Base-by-base conservation (phyloP, 2,797 vertebrate species). In the Rhinichthys osculus region DNA sequence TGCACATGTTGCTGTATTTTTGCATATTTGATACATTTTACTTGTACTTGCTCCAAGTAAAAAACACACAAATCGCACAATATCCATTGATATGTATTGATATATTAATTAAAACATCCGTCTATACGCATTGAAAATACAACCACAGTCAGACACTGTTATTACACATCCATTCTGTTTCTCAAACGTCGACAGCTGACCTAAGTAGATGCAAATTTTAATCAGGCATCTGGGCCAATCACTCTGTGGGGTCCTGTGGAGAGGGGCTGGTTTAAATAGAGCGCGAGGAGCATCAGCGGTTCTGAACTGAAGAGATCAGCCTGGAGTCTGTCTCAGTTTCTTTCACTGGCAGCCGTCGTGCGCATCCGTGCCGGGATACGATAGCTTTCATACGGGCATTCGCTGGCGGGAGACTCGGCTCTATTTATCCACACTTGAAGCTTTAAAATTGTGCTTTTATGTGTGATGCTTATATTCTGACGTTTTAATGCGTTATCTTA, bases 191-290 rank as follows among this genome's bases (percentile, higher is more conserved):
- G 91, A 92, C 90, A 87, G 86, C 82, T 82, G 85, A 87, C 33
- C 69, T 88, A 87, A 73, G 81, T 62, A 78, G 85, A 78, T 85
- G 82, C 88, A 89, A 85, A 91, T 91, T 87, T 88, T 86, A 91
- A 91, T 90, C 94, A 93, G 93, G 93, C 94, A 90, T 91, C 81
- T 88, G 85, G 89, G 90, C 66, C 91, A 86, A 90, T 42, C 82
- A 90, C 91, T 93, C 92, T 87, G 94, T 93, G 93, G 94, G 95
- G 92, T 92, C 94, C 89, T 14, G 90, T 92, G 93, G 93, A 91
- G 92, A 92, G 92, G 92, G 94, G 94, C 91, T 90, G 91, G 90
- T 95, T 95, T 95, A 95, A 95, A 94, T 85, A 85, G 70, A 94
- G 93, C 90, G 92, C 86, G 89, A 79, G 91, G 89, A 30, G 91